Conservation (phyloP, 2,888 invertebrate species). For the Peribatodes rhomboidaria region DNA sequence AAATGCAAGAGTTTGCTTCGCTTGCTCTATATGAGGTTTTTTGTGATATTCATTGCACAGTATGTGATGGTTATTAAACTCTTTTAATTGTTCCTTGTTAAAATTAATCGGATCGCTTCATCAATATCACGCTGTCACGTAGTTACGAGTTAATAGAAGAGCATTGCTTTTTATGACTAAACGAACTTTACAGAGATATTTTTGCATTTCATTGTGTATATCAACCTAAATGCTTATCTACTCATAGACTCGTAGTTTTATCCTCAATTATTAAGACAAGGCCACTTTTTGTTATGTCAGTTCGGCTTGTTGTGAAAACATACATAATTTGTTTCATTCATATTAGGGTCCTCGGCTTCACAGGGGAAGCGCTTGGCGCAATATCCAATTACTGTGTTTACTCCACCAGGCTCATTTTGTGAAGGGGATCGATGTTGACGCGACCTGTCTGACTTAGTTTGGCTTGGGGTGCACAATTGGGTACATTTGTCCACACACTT, state of each 20-base stretch:
- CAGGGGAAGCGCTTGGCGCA: slow-evolving; percentile 49
- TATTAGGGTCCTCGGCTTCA: slow-evolving; percentile 43
- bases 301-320: slow-evolving; percentile 36
- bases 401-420: slow-evolving; percentile 59
- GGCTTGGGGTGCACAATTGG: slow-evolving; percentile 48
- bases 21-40: neutral
- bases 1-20: neutral
- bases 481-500: slow-evolving; percentile 42
- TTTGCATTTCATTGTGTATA: neutral
- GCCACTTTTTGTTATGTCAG: slow-evolving; percentile 19
- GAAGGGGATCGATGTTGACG: slow-evolving; percentile 59
- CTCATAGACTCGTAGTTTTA: no score
- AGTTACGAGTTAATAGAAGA: neutral
- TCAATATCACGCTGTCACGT: no score
- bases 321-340: slow-evolving; percentile 40
- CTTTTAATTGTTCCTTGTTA: no score
- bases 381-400: slow-evolving; percentile 66
- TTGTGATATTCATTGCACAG: neutral
- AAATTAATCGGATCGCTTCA: no score
- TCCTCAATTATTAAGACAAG: neutral
- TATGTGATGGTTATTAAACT: no score
- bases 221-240: neutral
- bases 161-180: neutral
- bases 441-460: slow-evolving; percentile 51
- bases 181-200: neutral